These are phyloP conservation scores for Lycaon pictus DNA, from an alignment of 2,113 vertebrate genomes.

Conservation along the genomic window DNA sequence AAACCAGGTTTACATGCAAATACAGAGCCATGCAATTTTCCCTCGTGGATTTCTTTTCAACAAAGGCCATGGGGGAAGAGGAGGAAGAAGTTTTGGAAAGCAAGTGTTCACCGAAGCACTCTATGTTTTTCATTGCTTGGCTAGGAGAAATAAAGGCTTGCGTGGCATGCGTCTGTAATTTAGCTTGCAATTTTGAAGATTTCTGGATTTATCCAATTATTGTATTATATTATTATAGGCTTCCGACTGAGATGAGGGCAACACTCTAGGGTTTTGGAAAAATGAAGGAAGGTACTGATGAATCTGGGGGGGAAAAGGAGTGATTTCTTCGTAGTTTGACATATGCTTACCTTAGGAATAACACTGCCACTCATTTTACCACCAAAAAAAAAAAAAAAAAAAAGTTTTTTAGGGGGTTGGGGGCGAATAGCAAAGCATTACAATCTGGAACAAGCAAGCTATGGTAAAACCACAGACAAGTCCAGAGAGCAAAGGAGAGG, in stretches of 20 bases:
- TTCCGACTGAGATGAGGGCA: not conserved
- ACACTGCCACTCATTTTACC: not conserved
- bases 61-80: not conserved
- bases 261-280: not conserved
- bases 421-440: not conserved
- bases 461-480: not conserved
- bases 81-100: not conserved
- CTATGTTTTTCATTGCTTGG: not conserved
- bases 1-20: not conserved
- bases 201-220: not conserved
- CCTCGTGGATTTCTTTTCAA: not conserved
- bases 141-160: not conserved
- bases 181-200: not conserved
- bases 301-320: not conserved
- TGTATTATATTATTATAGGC: not conserved
- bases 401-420: not conserved
- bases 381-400: not conserved
- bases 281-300: not conserved
- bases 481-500: not conserved
- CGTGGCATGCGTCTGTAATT: not conserved
- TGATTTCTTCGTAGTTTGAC: not conserved
- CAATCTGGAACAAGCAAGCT: not conserved
- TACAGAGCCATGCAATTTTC: not conserved
- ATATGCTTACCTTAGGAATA: not conserved
- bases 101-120: not conserved